Base-by-base conservation (phyloP, 1,140 invertebrate species). In the Drosophila busckii region DNA sequence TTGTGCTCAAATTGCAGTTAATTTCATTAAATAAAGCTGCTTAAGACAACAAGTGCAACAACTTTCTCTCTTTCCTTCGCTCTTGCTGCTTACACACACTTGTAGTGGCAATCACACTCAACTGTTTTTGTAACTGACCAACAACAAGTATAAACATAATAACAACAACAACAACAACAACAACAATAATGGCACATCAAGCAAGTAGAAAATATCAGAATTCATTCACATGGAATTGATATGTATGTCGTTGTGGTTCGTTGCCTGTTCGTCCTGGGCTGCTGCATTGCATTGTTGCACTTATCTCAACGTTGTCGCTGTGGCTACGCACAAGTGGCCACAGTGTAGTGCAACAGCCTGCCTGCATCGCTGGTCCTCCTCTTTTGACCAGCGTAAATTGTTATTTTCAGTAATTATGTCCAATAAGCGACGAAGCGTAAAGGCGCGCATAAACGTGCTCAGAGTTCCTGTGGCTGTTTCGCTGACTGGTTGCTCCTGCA, bases 401-500 rank as follows among this genome's bases (percentile, higher is more conserved):
- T 80, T 80, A 80, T 80, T 75, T 82, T 82, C 73, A 65, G 73
- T 80, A 80, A 80, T 80, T 80, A 80, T 80, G 76, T 80, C 60
- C 75, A 80, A 80, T 80, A 83, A 80, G 68, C 73, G 73, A 48
- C 68, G 68, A 54, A 80, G 73, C 75, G 63, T 80, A 23, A 80
- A 59, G 64, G 28, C 32, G 32, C n/a, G n/a, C n/a, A n/a, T n/a
- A 35, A 48, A 48, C 20, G 37, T 32, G 38, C 12, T 26, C 29
- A 22, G 29, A 12, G 4, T 26, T 41, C 7, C 37, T 12, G 0
- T 23, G n/a, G 7, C 13, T 16, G 15, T 17, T 7, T 28, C 9
- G 16, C 28, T 44, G 25, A 17, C 40, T n/a, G n/a, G 40, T 44
- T 44, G 17, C 40, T 2, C 8, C 22, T 34, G 4, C 50, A 40